A percentile compares a stretch with the other conserved stretches of the same genome.
Evolutionary conservation across 2,797 vertebrate species (phyloP).

Genomic region (Pseudochirops corinnae): DNA sequence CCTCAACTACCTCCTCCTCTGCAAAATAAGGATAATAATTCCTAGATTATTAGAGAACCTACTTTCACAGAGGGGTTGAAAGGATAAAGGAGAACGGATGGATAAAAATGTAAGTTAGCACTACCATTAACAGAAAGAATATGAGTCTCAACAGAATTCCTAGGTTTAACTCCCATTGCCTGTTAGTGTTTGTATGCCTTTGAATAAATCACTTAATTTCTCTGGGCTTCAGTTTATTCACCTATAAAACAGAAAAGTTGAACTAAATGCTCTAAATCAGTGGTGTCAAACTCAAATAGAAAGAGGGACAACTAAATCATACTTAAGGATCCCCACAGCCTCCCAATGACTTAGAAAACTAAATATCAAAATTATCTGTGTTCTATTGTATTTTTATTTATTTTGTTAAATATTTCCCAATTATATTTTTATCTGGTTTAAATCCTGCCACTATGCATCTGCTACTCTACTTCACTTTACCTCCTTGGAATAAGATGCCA

Average conservation of each 20-base stretch:
- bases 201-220: neutral
- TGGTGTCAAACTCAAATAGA: neutral
- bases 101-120: neutral
- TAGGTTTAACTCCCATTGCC: neutral
- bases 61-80: neutral
- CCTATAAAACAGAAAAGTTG: neutral
- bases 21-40: neutral
- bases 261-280: neutral
- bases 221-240: neutral
- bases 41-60: neutral
- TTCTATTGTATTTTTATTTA: neutral
- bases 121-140: neutral
- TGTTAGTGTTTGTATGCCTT: neutral
- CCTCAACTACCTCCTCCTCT: neutral
- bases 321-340: neutral
- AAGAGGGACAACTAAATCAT: neutral
- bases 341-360: neutral
- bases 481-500: neutral
- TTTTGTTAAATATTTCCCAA: neutral
- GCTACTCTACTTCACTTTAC: neutral
- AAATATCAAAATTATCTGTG: neutral
- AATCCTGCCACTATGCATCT: neutral
- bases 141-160: neutral
- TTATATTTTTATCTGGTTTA: neutral
- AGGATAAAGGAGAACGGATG: neutral